phyloP scores from a whole-genome alignment of 2,797 vertebrate genomes.

The Hoplostethus mediterraneus region DNA sequence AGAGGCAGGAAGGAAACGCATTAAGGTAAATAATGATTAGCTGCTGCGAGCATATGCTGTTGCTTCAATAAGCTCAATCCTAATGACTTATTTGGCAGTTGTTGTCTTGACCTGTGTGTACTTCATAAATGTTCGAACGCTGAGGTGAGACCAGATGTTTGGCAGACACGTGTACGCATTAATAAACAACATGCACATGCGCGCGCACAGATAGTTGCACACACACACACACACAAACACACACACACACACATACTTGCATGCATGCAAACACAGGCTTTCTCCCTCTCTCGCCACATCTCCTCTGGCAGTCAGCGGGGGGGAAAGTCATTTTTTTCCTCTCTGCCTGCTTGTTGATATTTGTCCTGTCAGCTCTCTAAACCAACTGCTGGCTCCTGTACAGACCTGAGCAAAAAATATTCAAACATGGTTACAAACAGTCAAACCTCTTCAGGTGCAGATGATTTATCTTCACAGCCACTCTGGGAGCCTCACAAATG shows the following conservation, averaged over 20 bases:
- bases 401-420: slow-evolving; percentile 47
- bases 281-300: slow-evolving; percentile 31
- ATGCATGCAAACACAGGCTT: background rate
- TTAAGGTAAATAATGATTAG: slow-evolving; percentile 69
- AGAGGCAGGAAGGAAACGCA: slow-evolving; percentile 47
- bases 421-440: slow-evolving; percentile 59
- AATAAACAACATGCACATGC: slow-evolving; percentile 62
- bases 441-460: slow-evolving; percentile 44
- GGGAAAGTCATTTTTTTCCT: slow-evolving; percentile 30
- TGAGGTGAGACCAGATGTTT: slow-evolving; percentile 81
- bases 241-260: background rate
- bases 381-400: slow-evolving; percentile 50
- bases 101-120: slow-evolving; percentile 76
- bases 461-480: slow-evolving; percentile 16
- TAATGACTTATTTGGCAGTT: slow-evolving; percentile 76
- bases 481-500: background rate
- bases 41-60: slow-evolving; percentile 65
- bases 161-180: slow-evolving; percentile 65
- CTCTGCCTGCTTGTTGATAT: slow-evolving; percentile 58
- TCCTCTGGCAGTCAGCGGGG: slow-evolving; percentile 44
- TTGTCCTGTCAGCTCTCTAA: slow-evolving; percentile 67
- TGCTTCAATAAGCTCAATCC: slow-evolving; percentile 60
- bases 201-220: slow-evolving; percentile 45
- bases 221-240: slow-evolving; percentile 6
- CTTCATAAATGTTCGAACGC: slow-evolving; percentile 74